Conservation (phyloP, 2,888 invertebrate species). For the Amphipoea lucens region DNA sequence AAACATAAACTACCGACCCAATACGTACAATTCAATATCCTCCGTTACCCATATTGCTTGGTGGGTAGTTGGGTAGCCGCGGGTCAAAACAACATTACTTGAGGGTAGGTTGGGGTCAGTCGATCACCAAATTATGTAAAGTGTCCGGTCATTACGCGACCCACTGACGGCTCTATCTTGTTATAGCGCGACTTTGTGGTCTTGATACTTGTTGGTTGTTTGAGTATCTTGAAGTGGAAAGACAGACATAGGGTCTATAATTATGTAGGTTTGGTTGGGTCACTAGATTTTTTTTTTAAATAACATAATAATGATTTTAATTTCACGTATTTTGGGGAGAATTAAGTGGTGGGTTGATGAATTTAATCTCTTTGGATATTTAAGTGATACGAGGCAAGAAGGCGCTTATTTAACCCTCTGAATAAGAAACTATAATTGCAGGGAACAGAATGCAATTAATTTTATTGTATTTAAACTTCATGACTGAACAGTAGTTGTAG, state of each 20-base stretch:
- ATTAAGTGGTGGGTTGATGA: too few species aligned
- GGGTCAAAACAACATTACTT: conserved; percentile 59
- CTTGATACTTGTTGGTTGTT: conserved; percentile 75
- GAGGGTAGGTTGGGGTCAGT: conserved; percentile 75
- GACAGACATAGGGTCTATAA: not conserved
- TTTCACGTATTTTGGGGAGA: not conserved
- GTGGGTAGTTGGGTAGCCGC: conserved; percentile 51
- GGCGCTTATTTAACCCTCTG: not conserved
- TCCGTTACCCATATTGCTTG: conserved; percentile 50
- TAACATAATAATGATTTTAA: too few species aligned
- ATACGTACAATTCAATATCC: conserved; percentile 52
- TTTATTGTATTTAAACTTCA: not conserved
- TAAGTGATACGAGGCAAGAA: not conserved
- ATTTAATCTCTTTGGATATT: too few species aligned
- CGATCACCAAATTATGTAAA: conserved; percentile 89
- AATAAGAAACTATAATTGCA: too few species aligned
- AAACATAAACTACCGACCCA: conserved; percentile 19
- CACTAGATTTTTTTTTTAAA: not conserved
- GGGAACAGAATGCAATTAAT: too few species aligned
- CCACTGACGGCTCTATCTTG: conserved; percentile 81
- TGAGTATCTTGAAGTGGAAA: not conserved
- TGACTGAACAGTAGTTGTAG: not conserved
- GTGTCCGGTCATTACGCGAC: conserved; percentile 86
- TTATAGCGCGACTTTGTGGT: conserved; percentile 27
- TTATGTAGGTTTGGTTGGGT: not conserved